Evolutionary conservation across 2,888 invertebrate genomes (phyloP).

Genomic region (Pimpla rufipes): DNA sequence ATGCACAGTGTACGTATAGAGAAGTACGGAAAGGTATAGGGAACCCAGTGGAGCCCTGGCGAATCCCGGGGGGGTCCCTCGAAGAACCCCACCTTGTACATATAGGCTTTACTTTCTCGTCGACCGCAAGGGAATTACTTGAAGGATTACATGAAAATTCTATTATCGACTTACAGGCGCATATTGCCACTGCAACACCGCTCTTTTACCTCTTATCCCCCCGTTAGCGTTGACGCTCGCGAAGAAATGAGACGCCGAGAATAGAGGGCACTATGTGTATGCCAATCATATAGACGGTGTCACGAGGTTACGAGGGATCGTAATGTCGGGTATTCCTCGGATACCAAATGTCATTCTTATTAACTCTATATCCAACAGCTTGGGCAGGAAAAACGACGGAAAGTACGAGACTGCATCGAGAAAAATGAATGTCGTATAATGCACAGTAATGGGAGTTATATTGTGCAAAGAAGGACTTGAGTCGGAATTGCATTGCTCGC

Average conservation of each 20-base stretch:
- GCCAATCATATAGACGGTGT: background rate
- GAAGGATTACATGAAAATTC: conserved; percentile 82
- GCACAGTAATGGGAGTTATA: no score
- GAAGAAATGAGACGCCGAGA: conserved; percentile 31
- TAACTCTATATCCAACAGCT: no score
- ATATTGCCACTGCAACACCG: conserved; percentile 45
- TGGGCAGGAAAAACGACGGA: no score
- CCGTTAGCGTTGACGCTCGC: conserved; percentile 32
- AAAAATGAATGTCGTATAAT: conserved; percentile 28
- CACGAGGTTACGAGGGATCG: conserved; percentile 9
- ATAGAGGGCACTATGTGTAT: conserved; percentile 22
- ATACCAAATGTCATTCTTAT: no score
- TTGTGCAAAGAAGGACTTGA: no score
- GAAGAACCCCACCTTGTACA: conserved; percentile 56
- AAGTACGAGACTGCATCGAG: no score
- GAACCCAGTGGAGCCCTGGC: conserved; percentile 48
- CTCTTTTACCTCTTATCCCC: conserved; percentile 23
- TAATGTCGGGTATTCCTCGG: conserved; percentile 34
- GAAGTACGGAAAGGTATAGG: conserved; percentile 31
- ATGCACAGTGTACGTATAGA: background rate
- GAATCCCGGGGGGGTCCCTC: conserved; percentile 62
- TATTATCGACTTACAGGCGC: conserved; percentile 79
- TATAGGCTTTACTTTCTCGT: conserved; percentile 73
- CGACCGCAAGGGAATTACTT: conserved; percentile 84
- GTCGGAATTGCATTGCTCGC: no score